Base-by-base conservation (phyloP, 2,113 vertebrate genomes). In the Camelus dromedarius region DNA sequence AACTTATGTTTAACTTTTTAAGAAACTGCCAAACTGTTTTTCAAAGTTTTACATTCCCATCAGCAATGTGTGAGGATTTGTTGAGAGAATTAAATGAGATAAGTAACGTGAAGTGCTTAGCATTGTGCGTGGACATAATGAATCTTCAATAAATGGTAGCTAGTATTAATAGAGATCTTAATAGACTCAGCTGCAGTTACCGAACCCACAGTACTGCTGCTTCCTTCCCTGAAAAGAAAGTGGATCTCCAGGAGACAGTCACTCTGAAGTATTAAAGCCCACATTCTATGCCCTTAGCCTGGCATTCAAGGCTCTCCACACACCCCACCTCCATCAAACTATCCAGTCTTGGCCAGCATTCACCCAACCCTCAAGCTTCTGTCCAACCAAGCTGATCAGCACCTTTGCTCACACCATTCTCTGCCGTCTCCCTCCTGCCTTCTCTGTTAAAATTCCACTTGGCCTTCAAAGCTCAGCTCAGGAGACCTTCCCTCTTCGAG, bases 51-150 rank as follows among this genome's bases (percentile, higher is more conserved):
- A 60, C 42, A 52, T 86, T 77, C 35, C 62, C 42, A 50, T 76
- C 18, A 60, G 83, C 38, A 89, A 46, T 2, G 2, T 52, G 13
- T 70, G 72, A 70, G 11, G 24, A 38, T 60, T 66, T 84, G 38
- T 58, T 81, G 90, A 85, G 28, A 88, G 32, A 84, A 72, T 35
- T 83, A 93, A 91, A 62, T 62, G 52, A 76, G 75, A 70, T 94
- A 58, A 66, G 42, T 81, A 81, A 70, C 64, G 62, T 13, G n/a
- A 89, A 86, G 35, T 77, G n/a, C 30, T 92, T 58, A 76, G 50
- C 64, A 58, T 15, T 48, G 48, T 32, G 15, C 46, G 62, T 72
- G 60, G 48, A 66, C 56, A 52, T 30, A 19, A 22, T 80, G 22
- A 67, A 30, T 60, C 28, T 26, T 81, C 62, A 76, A 8, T 58